Percentiles rank a stretch among this genome's conserved stretches.
These are phyloP conservation scores for Zonotrichia leucophrys DNA, from an alignment of 2,113 vertebrate species.

Conservation along the genomic window DNA sequence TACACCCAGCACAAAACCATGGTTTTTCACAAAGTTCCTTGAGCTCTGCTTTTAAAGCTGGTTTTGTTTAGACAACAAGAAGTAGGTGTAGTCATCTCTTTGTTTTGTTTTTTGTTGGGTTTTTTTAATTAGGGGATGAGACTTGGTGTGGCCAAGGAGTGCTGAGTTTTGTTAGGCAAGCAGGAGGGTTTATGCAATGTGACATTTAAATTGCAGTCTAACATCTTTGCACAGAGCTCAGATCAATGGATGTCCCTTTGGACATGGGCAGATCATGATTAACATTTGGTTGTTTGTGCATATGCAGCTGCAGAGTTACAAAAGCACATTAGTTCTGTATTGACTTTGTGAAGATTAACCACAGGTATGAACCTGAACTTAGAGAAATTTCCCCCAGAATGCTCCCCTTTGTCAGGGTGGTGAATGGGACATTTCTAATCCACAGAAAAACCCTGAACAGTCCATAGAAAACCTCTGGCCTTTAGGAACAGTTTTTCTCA, in stretches of 20 bases:
- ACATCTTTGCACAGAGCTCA: fast-evolving
- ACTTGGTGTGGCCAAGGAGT: background rate
- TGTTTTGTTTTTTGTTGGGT: background rate
- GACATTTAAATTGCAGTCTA: background rate
- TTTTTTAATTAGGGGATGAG: background rate
- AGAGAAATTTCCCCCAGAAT: background rate
- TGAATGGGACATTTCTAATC: background rate
- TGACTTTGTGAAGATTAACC: background rate
- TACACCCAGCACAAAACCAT: fast-evolving
- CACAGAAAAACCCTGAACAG: background rate
- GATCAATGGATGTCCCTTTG: background rate
- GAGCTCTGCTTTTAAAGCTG: background rate
- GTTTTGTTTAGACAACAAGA: background rate
- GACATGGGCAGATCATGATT: background rate
- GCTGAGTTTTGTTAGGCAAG: background rate
- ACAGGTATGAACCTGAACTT: background rate
- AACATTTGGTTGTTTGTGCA: background rate
- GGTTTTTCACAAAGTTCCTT: background rate
- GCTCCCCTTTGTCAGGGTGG: background rate
- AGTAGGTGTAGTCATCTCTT: background rate
- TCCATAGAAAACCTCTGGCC: background rate
- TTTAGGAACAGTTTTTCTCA: background rate
- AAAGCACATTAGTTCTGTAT: background rate
- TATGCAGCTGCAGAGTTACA: background rate
- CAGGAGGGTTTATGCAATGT: background rate